Base-by-base conservation (phyloP, 2,113 vertebrate genomes). In the Podocnemis expansa region DNA sequence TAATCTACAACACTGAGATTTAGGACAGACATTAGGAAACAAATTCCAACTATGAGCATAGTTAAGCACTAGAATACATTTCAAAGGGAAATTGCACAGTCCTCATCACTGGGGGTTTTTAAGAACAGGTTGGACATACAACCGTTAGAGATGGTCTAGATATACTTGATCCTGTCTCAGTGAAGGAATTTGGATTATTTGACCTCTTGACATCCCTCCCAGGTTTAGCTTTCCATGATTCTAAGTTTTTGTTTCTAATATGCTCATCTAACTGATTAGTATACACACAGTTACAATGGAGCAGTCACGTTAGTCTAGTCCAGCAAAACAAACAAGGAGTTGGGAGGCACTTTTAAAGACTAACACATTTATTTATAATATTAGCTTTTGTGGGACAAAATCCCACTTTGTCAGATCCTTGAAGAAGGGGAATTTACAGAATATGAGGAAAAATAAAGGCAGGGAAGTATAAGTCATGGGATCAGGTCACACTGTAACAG, bases 241-340 rank as follows among this genome's bases (percentile, higher is more conserved):
- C n/a, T 38, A 94, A 87, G 78, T 45, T 85, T 95, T 93, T n/a
- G 80, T 70, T 85, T 87, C 88, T 75, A 43, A 56, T 70, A 84
- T 43, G 52, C 82, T 85, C 79, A 70, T n/a, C 89, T 80, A 96
- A 96, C 84, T 58, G 73, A 45, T 86, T 47, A 47, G 47, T n/a
- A n/a, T n/a, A n/a, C n/a, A n/a, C n/a, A n/a, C n/a, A n/a, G n/a
- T n/a, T n/a, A n/a, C n/a, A n/a, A n/a, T n/a, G n/a, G n/a, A n/a
- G n/a, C n/a, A n/a, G n/a, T n/a, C n/a, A n/a, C n/a, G n/a, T n/a
- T n/a, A n/a, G n/a, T n/a, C n/a, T n/a, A n/a, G n/a, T n/a, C n/a
- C n/a, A n/a, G n/a, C n/a, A n/a, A n/a, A n/a, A n/a, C n/a, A n/a
- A n/a, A n/a, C n/a, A n/a, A n/a, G n/a, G n/a, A n/a, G n/a, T n/a